phyloP scores from a whole-genome alignment of 2,797 vertebrate genomes.

The Pangasius larnaudii region DNA sequence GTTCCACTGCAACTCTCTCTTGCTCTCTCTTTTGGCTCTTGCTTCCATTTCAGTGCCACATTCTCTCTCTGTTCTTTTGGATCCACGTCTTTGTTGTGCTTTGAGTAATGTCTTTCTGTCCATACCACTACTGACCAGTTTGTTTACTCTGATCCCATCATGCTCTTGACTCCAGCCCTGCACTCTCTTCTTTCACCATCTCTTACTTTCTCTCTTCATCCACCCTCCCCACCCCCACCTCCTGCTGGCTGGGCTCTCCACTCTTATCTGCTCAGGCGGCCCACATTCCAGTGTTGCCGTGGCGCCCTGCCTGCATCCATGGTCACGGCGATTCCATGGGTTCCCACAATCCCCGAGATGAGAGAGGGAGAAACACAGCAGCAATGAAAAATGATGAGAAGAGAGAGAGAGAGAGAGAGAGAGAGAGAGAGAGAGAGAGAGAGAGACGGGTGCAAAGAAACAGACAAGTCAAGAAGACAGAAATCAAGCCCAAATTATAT shows the following conservation, averaged over 20 bases:
- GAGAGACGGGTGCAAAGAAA: constrained; percentile 56
- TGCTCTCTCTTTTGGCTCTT: constrained; percentile 60
- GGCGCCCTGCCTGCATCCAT: constrained; percentile 84
- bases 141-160: constrained; percentile 38
- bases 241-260: constrained; percentile 79
- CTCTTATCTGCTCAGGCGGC: constrained; percentile 85
- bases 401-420: constrained; percentile 59
- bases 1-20: constrained; percentile 64
- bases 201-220: constrained; percentile 56
- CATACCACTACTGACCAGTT: constrained; percentile 31
- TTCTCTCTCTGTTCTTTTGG: constrained; percentile 49
- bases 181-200: constrained; percentile 44
- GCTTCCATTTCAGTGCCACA: constrained; percentile 32
- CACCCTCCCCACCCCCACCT: constrained; percentile 61
- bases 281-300: constrained; percentile 84
- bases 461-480: constrained; percentile 29
- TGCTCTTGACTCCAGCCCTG: constrained; percentile 36
- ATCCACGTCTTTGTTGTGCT: constrained; percentile 31
- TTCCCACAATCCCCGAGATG: constrained; percentile 79
- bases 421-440: constrained; percentile 62
- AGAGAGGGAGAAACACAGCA: constrained; percentile 66
- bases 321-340: constrained; percentile 84
- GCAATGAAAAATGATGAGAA: constrained; percentile 44
- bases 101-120: constrained; percentile 25
- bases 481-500: constrained; percentile 19